Percentiles rank a stretch among this genome's conserved stretches.
Conservation (phyloP, 2,797 vertebrate species). For the Okamejei kenojei region DNA sequence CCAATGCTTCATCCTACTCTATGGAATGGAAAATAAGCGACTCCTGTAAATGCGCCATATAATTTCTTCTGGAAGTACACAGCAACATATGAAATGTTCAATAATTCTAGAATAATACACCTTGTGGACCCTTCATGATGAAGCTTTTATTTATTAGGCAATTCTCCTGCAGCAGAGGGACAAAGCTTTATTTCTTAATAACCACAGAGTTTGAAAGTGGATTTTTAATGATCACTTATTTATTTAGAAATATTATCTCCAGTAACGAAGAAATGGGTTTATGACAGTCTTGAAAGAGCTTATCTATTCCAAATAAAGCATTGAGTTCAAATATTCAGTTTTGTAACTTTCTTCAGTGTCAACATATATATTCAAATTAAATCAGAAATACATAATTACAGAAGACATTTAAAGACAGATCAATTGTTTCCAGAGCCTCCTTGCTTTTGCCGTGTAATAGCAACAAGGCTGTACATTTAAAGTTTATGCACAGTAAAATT, state of each 20-base stretch:
- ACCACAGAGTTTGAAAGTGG: not conserved
- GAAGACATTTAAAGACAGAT: not conserved
- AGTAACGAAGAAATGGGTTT: not conserved
- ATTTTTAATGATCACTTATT: slow-evolving; percentile 10
- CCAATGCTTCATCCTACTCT: not conserved
- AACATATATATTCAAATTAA: not conserved
- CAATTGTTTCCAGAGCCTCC: not conserved
- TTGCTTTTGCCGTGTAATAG: not conserved
- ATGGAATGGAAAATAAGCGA: not conserved
- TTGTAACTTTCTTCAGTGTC: not conserved
- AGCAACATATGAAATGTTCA: not conserved
- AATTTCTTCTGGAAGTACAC: not conserved
- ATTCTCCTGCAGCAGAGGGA: not conserved
- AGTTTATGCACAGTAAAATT: not conserved
- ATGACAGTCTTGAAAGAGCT: not conserved
- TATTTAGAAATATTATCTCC: not conserved
- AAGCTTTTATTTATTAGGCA: not conserved
- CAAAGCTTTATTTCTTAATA: not conserved
- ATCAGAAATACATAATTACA: not conserved
- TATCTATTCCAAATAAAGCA: not conserved
- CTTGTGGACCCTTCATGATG: not conserved
- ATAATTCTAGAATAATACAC: not conserved
- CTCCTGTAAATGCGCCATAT: no score
- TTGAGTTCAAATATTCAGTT: not conserved
- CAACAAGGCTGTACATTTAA: not conserved